Evolutionary conservation across 2,113 vertebrate genomes (phyloP).

Genomic region (Malurus elegans): DNA sequence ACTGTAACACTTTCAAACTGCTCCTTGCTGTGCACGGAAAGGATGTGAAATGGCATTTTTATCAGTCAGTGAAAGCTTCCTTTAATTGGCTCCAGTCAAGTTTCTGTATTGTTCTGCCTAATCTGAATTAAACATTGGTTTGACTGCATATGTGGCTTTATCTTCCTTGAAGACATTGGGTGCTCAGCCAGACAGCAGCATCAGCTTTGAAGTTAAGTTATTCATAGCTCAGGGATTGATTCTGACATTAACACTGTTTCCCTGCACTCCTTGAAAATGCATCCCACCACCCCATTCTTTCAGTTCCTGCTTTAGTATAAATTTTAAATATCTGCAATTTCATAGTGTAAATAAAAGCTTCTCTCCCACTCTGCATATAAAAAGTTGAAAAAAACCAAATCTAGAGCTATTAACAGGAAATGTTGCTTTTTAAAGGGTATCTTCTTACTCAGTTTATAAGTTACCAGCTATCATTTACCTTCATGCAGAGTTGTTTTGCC

Average conservation of each 20-base stretch:
- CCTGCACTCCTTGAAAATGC: constrained; percentile 7
- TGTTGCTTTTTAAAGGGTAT: neutral
- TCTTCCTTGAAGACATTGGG: constrained; percentile 57
- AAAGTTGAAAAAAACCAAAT: neutral
- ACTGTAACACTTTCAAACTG: neutral
- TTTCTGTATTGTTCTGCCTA: constrained; percentile 42
- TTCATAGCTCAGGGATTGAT: constrained; percentile 56
- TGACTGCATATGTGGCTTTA: constrained; percentile 52
- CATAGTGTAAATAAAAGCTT: neutral
- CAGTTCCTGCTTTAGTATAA: constrained; percentile 31
- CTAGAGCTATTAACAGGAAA: neutral
- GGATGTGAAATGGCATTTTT: constrained; percentile 13
- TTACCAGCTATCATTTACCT: neutral
- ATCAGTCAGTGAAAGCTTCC: constrained; percentile 45
- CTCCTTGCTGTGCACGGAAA: neutral
- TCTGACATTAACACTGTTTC: constrained; percentile 49
- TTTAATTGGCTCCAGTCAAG: constrained; percentile 60
- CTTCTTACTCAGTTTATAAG: neutral
- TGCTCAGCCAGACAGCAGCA: constrained; percentile 46
- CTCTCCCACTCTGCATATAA: neutral
- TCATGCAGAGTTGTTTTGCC: neutral
- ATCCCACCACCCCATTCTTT: constrained; percentile 39
- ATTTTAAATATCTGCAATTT: constrained; percentile 33
- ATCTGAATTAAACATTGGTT: constrained; percentile 69
- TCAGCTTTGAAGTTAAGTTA: constrained; percentile 70